Evolutionary conservation across 2,113 vertebrate species (phyloP), one percentile per base, ranked within the genome.

Genomic region (Himantopus leucocephalus): DNA sequence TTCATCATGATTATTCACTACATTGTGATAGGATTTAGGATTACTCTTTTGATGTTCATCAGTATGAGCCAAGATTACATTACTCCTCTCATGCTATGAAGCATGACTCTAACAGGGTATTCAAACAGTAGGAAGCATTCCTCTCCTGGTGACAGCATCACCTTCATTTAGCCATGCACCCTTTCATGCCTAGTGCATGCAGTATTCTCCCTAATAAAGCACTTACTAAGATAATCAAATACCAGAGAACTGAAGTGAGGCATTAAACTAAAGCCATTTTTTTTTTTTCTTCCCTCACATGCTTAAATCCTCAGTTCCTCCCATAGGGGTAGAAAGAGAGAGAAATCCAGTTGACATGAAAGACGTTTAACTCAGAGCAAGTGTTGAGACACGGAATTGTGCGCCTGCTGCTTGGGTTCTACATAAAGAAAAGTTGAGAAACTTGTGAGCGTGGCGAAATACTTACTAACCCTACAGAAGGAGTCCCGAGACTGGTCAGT

Each of bases 301-400:
- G 8, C 23, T 73, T 85, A 77, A 62, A 37, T 2, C 6, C 10
- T 59, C 21, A 43, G 9, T 37, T 87, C 14, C 30, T 78, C 74
- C 52, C 7, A 1, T 3, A 70, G 10, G 4, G 1, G 3, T 8
- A 62, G 47, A 52, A 20, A 27, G 18, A 68, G 3, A 68, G 3
- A 80, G 12, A 70, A 85, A 70, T 47, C 4, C 26, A 34, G 12
- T 14, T 63, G 50, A 35, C 8, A 67, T 20, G 14, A 23, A 72
- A 68, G 11, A 35, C 2, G 8, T 72, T 75, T 82, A 66, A 63
- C 9, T 58, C 11, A 58, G 10, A 73, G 27, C 15, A 83, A 77
- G 9, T 5, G 3, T 4, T 41, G 14, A 76, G 39, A 76, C 1
- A 2, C 11, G 35, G 73, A 55, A n/a, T 13, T 6, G 15, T 45